phyloP scores from a whole-genome alignment of 92 coral and sea anemone genomes.

The Zoanthus gigantus region DNA sequence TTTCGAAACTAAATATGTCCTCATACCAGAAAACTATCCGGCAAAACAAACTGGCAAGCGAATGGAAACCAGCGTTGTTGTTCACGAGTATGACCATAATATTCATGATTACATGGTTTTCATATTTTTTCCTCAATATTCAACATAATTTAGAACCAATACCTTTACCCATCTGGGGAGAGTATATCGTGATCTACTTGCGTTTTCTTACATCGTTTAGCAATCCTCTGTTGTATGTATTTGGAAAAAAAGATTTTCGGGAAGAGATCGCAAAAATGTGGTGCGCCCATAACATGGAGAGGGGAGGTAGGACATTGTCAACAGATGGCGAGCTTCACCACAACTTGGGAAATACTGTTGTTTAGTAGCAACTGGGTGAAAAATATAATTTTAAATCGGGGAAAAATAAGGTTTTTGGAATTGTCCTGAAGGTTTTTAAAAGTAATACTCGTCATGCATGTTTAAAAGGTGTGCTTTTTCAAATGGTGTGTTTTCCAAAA shows the following conservation, averaged over 20 bases:
- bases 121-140: conserved; percentile 56
- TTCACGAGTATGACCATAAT: conserved; percentile 64
- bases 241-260: conserved; percentile 75
- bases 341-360: no score
- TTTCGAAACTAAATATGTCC: not conserved
- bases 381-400: no score
- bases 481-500: no score
- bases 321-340: no score
- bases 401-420: no score
- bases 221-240: conserved; percentile 69
- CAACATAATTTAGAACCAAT: conserved; percentile 3
- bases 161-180: conserved; percentile 60
- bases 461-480: no score
- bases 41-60: not conserved
- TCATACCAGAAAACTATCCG: not conserved
- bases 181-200: conserved; percentile 47
- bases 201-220: conserved; percentile 62
- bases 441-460: no score
- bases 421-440: no score
- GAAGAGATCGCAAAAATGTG: no score
- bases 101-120: conserved; percentile 61
- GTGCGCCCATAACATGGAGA: no score
- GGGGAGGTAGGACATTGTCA: no score
- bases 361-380: no score
- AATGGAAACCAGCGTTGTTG: conserved; percentile 53